These are phyloP conservation scores for Channa striata DNA, from an alignment of 2,797 vertebrate species.

Conservation along the genomic window DNA sequence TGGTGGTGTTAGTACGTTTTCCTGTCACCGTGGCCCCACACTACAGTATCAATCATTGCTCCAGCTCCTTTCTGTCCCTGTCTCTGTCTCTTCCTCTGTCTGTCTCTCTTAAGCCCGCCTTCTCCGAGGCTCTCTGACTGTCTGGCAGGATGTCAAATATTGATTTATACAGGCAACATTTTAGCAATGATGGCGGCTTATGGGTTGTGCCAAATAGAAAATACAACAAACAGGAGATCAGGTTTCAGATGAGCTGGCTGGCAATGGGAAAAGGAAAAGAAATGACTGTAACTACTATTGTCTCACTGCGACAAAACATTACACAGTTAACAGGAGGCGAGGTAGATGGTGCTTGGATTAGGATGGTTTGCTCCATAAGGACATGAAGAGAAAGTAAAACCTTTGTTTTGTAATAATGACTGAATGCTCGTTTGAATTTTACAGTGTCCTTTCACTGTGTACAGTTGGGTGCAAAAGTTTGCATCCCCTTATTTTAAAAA, in stretches of 20 bases:
- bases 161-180: conserved; percentile 81
- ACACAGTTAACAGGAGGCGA: conserved; percentile 8
- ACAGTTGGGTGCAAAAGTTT: no score
- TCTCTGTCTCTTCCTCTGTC: conserved; percentile 26
- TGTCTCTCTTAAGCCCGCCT: conserved; percentile 33
- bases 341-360: background rate
- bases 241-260: conserved; percentile 71
- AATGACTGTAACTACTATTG: conserved; percentile 49
- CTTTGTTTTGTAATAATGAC: no score
- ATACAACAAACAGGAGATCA: conserved; percentile 83
- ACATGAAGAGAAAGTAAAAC: no score
- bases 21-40: conserved; percentile 2
- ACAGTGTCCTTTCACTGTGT: no score
- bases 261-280: conserved; percentile 58
- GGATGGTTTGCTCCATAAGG: background rate
- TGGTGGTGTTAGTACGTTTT: conserved; percentile 28
- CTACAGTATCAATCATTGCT: conserved; percentile 19
- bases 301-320: conserved; percentile 17
- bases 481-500: no score
- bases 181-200: conserved; percentile 78
- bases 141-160: conserved; percentile 84
- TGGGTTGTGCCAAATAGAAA: conserved; percentile 72
- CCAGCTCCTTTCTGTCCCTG: conserved; percentile 11
- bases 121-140: conserved; percentile 56
- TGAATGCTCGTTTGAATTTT: no score